A percentile compares a stretch with the other conserved stretches of the same genome.
These are phyloP conservation scores for Astyanax mexicanus DNA, from an alignment of 2,797 vertebrate species.

Conservation along the genomic window DNA sequence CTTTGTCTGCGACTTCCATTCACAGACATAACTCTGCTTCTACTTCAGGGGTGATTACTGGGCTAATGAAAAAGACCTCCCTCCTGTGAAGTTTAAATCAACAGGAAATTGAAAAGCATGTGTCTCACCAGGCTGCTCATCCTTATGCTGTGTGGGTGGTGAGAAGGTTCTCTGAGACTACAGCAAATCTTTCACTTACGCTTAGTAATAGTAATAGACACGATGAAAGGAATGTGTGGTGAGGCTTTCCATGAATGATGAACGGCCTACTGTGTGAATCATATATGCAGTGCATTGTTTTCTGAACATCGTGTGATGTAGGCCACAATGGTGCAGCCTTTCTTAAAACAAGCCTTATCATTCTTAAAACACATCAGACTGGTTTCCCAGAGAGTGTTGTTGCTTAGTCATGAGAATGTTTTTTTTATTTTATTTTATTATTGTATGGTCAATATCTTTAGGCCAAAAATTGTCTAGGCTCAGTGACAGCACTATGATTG, in stretches of 20 bases:
- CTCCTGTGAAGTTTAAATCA: slow-evolving; percentile 32
- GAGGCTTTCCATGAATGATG: neutral
- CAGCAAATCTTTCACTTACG: neutral
- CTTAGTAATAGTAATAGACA: neutral
- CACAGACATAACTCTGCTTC: neutral
- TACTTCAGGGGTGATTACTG: neutral
- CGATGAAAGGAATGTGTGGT: neutral
- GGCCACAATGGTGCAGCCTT: neutral
- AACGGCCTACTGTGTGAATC: neutral
- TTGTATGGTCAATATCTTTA: slow-evolving; percentile 3
- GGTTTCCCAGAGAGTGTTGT: neutral
- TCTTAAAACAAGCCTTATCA: no score
- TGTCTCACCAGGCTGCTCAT: slow-evolving; percentile 23
- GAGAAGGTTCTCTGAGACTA: neutral
- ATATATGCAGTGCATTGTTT: slow-evolving; percentile 4
- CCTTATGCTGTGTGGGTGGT: slow-evolving; percentile 8
- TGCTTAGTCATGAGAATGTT: slow-evolving; percentile 11
- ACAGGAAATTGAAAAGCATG: slow-evolving; percentile 34
- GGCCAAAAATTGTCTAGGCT: slow-evolving; percentile 1
- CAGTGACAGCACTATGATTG: slow-evolving; percentile 18
- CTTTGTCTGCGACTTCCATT: neutral
- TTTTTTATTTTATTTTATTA: no score
- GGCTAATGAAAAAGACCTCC: slow-evolving; percentile 18
- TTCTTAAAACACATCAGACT: neutral
- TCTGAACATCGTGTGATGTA: neutral